These are phyloP conservation scores for Tetramorium simillimum DNA, from an alignment of 1,140 invertebrate species.

Conservation along the genomic window DNA sequence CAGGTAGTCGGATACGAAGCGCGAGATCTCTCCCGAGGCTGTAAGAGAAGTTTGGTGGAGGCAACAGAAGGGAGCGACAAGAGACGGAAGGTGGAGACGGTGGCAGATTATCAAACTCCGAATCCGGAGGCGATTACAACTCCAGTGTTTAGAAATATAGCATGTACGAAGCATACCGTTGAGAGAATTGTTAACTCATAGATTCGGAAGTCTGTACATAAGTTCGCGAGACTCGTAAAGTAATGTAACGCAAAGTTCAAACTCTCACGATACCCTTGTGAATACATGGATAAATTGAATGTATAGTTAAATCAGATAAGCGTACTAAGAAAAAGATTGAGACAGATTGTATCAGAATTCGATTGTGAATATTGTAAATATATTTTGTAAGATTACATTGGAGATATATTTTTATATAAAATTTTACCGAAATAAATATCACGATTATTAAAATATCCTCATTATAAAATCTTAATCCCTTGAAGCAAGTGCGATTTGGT, in stretches of 20 bases:
- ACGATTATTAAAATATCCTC: not conserved
- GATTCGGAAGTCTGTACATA: conserved; percentile 2
- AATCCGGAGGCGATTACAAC: conserved; percentile 58
- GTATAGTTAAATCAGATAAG: not conserved
- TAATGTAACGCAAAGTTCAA: conserved; percentile 16
- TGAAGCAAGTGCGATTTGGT: not conserved
- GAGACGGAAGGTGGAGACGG: conserved; percentile 54
- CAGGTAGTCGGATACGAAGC: conserved; percentile 36
- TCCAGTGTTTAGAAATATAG: conserved; percentile 72
- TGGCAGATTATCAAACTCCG: conserved; percentile 58
- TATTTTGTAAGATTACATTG: conserved; percentile 62
- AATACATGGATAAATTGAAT: conserved; percentile 16
- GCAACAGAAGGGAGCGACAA: conserved; percentile 57
- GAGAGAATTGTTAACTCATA: conserved; percentile 84
- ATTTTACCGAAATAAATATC: conserved; percentile 55
- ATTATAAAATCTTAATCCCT: not conserved
- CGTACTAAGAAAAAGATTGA: not conserved
- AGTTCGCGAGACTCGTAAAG: not conserved
- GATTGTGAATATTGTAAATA: conserved; percentile 73
- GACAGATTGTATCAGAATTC: conserved; percentile 39
- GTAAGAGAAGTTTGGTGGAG: conserved; percentile 71
- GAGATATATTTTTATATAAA: conserved; percentile 67
- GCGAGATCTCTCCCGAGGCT: conserved; percentile 70
- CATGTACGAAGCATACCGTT: conserved; percentile 83
- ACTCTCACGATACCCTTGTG: not conserved